phyloP scores from a whole-genome alignment of 2,797 vertebrate genomes.

The Zenarchopterus dispar region DNA sequence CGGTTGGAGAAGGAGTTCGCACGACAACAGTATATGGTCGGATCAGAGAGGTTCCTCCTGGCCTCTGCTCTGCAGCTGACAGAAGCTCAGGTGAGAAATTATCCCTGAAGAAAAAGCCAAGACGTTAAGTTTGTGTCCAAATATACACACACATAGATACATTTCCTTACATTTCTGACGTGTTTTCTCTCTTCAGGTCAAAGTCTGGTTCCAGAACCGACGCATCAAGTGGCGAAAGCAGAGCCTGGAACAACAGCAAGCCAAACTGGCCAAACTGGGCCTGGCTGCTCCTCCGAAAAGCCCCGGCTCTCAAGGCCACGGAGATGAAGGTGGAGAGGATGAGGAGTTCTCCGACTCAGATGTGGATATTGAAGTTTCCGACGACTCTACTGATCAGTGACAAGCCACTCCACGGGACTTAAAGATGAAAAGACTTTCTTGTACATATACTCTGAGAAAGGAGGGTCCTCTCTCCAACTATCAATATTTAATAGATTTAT shows the following conservation, averaged over 20 bases:
- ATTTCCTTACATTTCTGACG: background rate
- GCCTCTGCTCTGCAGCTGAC: slow-evolving; percentile 85
- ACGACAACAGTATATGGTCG: slow-evolving; percentile 89
- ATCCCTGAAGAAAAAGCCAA: too few species aligned
- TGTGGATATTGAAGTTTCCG: slow-evolving; percentile 77
- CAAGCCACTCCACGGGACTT: slow-evolving; percentile 31
- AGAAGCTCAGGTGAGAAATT: slow-evolving; percentile 82
- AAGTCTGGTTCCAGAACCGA: slow-evolving; percentile 89
- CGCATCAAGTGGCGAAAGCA: slow-evolving; percentile 91
- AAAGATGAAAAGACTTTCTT: slow-evolving; percentile 42
- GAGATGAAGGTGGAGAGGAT: slow-evolving; percentile 76
- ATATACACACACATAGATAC: background rate
- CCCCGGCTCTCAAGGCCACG: slow-evolving; percentile 80
- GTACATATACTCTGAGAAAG: slow-evolving; percentile 65
- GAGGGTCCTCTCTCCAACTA: slow-evolving; percentile 49
- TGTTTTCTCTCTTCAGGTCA: slow-evolving; percentile 75
- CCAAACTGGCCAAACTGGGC: slow-evolving; percentile 84
- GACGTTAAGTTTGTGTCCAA: too few species aligned
- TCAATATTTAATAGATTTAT: slow-evolving; percentile 84
- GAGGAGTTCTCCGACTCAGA: slow-evolving; percentile 78
- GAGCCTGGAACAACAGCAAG: slow-evolving; percentile 88
- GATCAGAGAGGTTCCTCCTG: slow-evolving; percentile 85
- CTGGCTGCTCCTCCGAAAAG: slow-evolving; percentile 76
- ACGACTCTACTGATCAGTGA: slow-evolving; percentile 69
- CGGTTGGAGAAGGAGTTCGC: slow-evolving; percentile 88